phyloP scores from a whole-genome alignment of 2,888 invertebrate genomes.

The Ophion ventricosus region DNA sequence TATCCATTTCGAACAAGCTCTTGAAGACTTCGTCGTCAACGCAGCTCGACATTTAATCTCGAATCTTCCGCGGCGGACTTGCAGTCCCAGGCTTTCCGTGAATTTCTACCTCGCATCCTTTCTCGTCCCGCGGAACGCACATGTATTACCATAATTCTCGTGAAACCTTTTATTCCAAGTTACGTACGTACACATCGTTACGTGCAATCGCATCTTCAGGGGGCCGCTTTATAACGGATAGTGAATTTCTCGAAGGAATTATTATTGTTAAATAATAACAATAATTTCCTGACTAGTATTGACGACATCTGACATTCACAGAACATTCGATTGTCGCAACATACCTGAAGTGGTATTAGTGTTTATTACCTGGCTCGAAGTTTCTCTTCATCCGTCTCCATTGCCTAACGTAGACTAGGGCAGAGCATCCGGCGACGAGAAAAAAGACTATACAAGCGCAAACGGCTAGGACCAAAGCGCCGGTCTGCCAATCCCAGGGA shows the following conservation, averaged over 20 bases:
- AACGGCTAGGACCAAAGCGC: constrained; percentile 89
- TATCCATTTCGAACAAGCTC: neutral
- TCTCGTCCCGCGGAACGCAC: neutral
- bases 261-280: neutral
- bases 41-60: neutral
- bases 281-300: neutral
- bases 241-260: neutral
- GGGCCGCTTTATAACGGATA: neutral
- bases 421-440: constrained; percentile 90
- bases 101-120: constrained; percentile 16
- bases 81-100: constrained; percentile 12
- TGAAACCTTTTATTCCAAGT: neutral
- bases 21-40: neutral
- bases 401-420: constrained; percentile 91
- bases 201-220: neutral
- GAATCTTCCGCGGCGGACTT: neutral
- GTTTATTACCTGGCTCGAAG: constrained; percentile 88
- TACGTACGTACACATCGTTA: neutral
- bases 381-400: constrained; percentile 92
- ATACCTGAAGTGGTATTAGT: neutral
- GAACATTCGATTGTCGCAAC: neutral
- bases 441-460: constrained; percentile 92
- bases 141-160: neutral
- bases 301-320: neutral
- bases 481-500: constrained; percentile 90